A percentile compares a stretch with the other conserved stretches of the same genome.
Conservation (phyloP, 2,113 vertebrate species). For the Lontra canadensis region DNA sequence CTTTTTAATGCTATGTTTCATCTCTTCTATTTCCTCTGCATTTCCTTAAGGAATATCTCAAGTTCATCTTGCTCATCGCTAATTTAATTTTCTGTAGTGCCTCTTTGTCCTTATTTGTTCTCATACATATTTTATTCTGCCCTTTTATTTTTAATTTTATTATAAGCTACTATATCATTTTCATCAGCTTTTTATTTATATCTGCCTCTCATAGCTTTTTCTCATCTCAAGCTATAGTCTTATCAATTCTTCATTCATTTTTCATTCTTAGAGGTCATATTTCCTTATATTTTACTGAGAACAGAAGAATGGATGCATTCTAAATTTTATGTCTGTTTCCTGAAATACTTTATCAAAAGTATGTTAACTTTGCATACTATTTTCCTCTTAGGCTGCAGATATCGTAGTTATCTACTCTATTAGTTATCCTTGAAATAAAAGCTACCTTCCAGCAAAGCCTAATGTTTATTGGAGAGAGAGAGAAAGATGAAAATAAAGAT, state of each 20-base stretch:
- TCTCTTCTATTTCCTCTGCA: background rate
- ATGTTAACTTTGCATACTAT: background rate
- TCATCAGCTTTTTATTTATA: constrained; percentile 12
- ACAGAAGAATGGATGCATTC: background rate
- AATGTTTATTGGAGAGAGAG: constrained; percentile 1
- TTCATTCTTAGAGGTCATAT: constrained; percentile 40
- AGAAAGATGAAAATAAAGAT: background rate
- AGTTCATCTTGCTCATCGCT: constrained; percentile 12
- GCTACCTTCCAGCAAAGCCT: background rate
- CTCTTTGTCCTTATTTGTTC: constrained; percentile 45
- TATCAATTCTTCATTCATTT: constrained; percentile 21
- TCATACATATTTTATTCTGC: constrained; percentile 48
- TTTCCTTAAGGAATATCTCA: background rate
- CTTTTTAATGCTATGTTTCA: background rate
- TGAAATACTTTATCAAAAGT: background rate
- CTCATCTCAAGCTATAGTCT: background rate
- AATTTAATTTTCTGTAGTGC: constrained; percentile 52
- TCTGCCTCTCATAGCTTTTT: background rate
- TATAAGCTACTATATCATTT: background rate
- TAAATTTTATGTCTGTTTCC: background rate
- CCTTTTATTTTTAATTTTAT: constrained; percentile 35
- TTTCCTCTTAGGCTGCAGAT: background rate
- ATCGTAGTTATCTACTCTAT: background rate
- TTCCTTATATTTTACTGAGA: constrained; percentile 37
- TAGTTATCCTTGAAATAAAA: constrained; percentile 17